Evolutionary conservation across 1,140 invertebrate genomes (phyloP), one percentile per base, ranked within the genome.

Genomic region (Subanguina moxae): DNA sequence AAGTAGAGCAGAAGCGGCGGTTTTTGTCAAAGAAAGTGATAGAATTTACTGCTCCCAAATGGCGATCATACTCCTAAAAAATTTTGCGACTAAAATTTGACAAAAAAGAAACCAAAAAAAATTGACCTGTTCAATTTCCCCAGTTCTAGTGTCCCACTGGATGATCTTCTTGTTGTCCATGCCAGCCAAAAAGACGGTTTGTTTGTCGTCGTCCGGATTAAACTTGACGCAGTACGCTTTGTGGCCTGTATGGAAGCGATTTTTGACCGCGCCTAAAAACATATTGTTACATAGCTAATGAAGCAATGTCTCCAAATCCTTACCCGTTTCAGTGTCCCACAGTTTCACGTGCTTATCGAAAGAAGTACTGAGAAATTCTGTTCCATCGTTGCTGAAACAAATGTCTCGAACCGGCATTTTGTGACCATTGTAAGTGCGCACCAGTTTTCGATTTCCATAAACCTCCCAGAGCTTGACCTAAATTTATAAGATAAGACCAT

Each of bases 11-110:
- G 86, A 98, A 97, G 80, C 94, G 85, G 62, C 94, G 86, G 85
- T 97, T 97, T 77, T 97, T 93, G 85, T 99, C 96, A 17, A 99
- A 93, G 85, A 99, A 98, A 3, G 94, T 98, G 71, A 99, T 97
- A 0, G 93, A 91, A 84, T 98, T 99, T 0, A 99, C 94, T 21
- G 95, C 93, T 21, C 94, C 95, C 62, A 99, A 87, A 88, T 99
- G 96, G 8, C 96, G 86, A 85, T 99, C 95, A 84, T 99, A 99
- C 86, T 98, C 95, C 84, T 99, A 94, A 7, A 52, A 52, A 52
- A 7, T 52, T 45, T 45, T n/a, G n/a, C 11, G 11, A 45, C 11
- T 21, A 52, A 52, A 21, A 52, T 7, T 7, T 52, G 3, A 21
- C 48, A 52, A 52, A 15, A 52, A 52, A 3, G 8, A 52, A 52